These are phyloP conservation scores for Pegea sp. DNA, from an alignment of 23 tunicate genomes.

Conservation along the genomic window DNA sequence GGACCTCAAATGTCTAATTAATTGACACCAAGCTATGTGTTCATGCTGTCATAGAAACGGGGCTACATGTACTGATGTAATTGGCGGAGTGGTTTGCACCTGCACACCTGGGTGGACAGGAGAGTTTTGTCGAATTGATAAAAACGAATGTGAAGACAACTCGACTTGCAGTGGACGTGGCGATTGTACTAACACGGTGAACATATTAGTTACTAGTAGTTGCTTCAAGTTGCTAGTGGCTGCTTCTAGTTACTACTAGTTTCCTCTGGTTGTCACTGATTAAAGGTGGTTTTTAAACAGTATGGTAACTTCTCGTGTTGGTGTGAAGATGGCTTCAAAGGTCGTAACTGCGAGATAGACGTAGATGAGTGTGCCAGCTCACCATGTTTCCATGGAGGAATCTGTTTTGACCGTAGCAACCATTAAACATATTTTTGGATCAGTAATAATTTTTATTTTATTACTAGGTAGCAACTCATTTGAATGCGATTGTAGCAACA, in stretches of 20 bases:
- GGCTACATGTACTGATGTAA: background rate
- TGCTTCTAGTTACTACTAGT: too few species aligned
- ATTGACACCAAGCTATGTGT: too few species aligned
- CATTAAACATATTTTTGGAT: too few species aligned
- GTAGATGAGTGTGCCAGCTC: background rate
- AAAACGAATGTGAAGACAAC: constrained; percentile 18
- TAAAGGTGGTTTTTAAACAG: too few species aligned
- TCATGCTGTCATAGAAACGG: too few species aligned
- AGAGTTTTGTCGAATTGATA: constrained; percentile 11
- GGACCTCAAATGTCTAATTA: too few species aligned
- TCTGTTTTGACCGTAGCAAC: background rate
- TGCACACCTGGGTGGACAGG: constrained; percentile 8
- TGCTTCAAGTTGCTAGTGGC: too few species aligned
- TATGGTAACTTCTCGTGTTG: too few species aligned
- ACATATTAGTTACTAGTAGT: too few species aligned
- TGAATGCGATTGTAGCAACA: background rate
- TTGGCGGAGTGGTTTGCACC: background rate
- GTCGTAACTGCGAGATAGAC: background rate
- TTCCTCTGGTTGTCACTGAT: too few species aligned
- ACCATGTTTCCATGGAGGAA: background rate
- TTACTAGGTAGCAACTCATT: too few species aligned
- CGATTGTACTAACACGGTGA: background rate
- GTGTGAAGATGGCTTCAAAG: background rate
- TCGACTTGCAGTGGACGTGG: constrained; percentile 1
- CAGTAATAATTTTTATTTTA: too few species aligned